Evolutionary conservation across 53 echinoderm and acorn worm species (phyloP).

Genomic region (Antedon mediterranea): DNA sequence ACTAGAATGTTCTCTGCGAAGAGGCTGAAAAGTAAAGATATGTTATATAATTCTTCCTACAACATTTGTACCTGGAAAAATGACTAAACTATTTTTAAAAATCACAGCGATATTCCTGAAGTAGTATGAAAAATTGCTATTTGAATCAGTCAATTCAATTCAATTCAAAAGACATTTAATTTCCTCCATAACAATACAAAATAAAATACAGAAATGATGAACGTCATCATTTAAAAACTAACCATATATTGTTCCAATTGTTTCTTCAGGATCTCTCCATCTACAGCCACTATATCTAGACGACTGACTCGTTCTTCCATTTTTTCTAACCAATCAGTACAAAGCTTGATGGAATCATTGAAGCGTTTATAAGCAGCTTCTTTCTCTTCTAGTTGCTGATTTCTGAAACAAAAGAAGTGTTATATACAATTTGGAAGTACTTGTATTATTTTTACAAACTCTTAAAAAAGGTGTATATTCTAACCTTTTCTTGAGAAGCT

Average conservation of each 20-base stretch:
- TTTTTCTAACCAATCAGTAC: constrained; percentile 78
- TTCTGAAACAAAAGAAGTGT: constrained; percentile 25
- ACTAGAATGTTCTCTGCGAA: not conserved
- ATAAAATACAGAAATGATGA: no score
- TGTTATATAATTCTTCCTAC: no score
- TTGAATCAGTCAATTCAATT: no score
- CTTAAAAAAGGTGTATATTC: not conserved
- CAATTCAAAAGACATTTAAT: no score
- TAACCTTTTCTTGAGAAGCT: constrained; percentile 80
- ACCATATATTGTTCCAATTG: constrained; percentile 58
- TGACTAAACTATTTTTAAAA: no score
- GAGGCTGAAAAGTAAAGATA: not conserved
- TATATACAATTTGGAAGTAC: no score
- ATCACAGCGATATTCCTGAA: no score
- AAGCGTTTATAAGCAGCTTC: constrained; percentile 96
- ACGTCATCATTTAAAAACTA: not conserved
- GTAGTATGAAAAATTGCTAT: no score
- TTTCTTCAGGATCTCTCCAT: constrained; percentile 54
- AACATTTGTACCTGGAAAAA: no score
- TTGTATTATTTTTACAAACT: no score
- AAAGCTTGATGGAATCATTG: constrained; percentile 35
- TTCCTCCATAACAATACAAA: no score
- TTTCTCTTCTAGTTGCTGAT: constrained; percentile 81
- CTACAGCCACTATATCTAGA: constrained; percentile 52
- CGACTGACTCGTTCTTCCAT: constrained; percentile 73